Evolutionary conservation across 2,113 vertebrate species (phyloP).

Genomic region (Jacana jacana): DNA sequence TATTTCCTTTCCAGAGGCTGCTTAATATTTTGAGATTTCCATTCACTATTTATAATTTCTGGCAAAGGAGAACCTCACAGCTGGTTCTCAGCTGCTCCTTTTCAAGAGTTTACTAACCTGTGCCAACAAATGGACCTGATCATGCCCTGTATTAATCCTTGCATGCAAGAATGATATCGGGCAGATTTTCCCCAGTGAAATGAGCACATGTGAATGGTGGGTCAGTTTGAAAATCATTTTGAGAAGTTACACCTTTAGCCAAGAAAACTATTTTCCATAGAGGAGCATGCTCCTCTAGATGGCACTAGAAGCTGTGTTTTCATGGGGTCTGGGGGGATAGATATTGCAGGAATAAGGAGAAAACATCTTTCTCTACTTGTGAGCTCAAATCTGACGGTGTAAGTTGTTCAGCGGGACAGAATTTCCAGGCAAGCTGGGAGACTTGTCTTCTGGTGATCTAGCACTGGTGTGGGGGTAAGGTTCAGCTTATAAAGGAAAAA

Average conservation of each 20-base stretch:
- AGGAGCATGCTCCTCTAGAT: background rate
- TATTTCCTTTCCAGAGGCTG: background rate
- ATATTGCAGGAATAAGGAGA: background rate
- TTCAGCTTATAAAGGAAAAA: background rate
- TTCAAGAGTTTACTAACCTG: background rate
- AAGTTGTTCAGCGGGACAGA: background rate
- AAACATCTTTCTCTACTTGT: background rate
- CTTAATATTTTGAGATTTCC: background rate
- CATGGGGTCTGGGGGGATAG: fast-evolving
- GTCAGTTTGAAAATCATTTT: background rate
- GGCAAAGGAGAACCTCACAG: background rate
- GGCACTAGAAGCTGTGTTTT: conserved; percentile 50
- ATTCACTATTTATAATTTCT: background rate
- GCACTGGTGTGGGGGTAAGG: background rate
- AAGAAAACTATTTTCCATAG: background rate
- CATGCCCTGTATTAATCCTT: background rate
- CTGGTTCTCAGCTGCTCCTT: background rate
- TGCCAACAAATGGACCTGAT: background rate
- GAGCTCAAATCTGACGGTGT: background rate
- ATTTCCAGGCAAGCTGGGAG: background rate
- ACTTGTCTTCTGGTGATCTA: background rate
- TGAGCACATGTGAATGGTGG: background rate
- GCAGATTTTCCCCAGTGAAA: background rate
- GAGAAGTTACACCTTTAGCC: background rate
- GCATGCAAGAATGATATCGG: background rate